Conservation (phyloP, 2,888 invertebrate genomes). For the Furcula furcula region DNA sequence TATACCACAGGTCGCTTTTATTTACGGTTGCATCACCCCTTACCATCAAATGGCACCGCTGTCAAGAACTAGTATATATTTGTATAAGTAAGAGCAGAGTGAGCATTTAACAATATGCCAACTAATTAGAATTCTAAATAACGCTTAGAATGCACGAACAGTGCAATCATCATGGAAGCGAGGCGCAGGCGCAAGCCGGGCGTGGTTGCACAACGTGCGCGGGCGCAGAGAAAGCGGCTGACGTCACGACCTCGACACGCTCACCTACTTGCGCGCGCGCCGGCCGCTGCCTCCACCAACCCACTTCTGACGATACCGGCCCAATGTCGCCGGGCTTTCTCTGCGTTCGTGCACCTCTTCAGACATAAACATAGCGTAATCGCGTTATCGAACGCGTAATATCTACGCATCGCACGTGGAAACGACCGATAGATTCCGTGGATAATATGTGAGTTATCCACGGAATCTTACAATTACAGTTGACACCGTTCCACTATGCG, state of each 20-base stretch:
- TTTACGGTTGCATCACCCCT: too few relatives aligned
- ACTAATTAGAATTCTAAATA: too few relatives aligned
- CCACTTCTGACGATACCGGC: slow-evolving; percentile 61
- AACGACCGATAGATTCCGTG: slow-evolving; percentile 4
- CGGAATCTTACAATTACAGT: too few relatives aligned
- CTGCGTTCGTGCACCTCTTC: slow-evolving; percentile 31
- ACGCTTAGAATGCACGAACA: not conserved
- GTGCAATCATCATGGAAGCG: not conserved
- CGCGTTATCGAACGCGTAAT: slow-evolving; percentile 25
- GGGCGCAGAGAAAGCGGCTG: slow-evolving; percentile 77
- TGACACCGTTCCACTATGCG: slow-evolving; percentile 15
- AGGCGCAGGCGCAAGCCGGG: slow-evolving; percentile 7
- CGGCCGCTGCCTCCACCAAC: slow-evolving; percentile 54
- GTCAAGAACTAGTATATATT: too few relatives aligned
- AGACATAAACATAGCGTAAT: slow-evolving; percentile 30
- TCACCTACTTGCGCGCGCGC: slow-evolving; percentile 72
- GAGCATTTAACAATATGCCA: too few relatives aligned
- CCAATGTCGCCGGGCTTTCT: slow-evolving; percentile 70
- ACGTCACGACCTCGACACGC: slow-evolving; percentile 81
- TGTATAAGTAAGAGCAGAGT: too few relatives aligned
- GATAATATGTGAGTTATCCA: too few relatives aligned
- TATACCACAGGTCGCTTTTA: too few relatives aligned
- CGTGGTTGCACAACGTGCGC: slow-evolving; percentile 65
- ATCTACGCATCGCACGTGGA: slow-evolving; percentile 15
- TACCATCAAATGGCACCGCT: too few relatives aligned